Base-by-base conservation (phyloP, 1,140 invertebrate species). In the Lysiphlebus fabarum region DNA sequence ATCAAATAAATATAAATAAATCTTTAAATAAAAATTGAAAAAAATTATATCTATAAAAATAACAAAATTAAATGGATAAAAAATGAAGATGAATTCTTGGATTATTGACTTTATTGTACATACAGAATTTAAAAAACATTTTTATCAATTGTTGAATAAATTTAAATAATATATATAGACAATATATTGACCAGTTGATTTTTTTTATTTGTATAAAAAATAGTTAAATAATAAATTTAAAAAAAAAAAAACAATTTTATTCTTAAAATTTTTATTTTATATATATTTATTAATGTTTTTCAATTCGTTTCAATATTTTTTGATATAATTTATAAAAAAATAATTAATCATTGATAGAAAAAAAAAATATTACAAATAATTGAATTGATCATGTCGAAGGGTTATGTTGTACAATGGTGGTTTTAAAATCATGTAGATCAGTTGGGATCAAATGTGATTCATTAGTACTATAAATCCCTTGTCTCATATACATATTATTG, bases 401-500 rank as follows among this genome's bases (percentile, higher is more conserved):
- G 40, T 10, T 34, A 47, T 17, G 17, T 17, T n/a, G 17, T 17
- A 3, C 17, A 3, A 1, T 17, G 17, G 17, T 17, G 1, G 17
- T 17, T 17, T 17, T 1, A 53, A 61, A 62, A 71, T 74, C 65
- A 65, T 68, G 53, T 59, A 69, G 67, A 72, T 76, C 72, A 70
- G 62, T 68, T 53, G 62, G 72, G 76, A 77, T 79, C 72, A 73
- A 69, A 79, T 79, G 77, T 70, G n/a, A n/a, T n/a, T n/a, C n/a
- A n/a, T n/a, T n/a, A n/a, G n/a, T n/a, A n/a, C n/a, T n/a, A n/a
- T n/a, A n/a, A n/a, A n/a, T n/a, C n/a, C n/a, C n/a, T n/a, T n/a
- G n/a, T n/a, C n/a, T n/a, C n/a, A n/a, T n/a, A n/a, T n/a, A n/a
- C n/a, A n/a, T n/a, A 3, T 17, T 3, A 17, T 1, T 49, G 41